phyloP scores from a whole-genome alignment of 2,888 invertebrate species.

The Disparrhopalites patrizii region DNA sequence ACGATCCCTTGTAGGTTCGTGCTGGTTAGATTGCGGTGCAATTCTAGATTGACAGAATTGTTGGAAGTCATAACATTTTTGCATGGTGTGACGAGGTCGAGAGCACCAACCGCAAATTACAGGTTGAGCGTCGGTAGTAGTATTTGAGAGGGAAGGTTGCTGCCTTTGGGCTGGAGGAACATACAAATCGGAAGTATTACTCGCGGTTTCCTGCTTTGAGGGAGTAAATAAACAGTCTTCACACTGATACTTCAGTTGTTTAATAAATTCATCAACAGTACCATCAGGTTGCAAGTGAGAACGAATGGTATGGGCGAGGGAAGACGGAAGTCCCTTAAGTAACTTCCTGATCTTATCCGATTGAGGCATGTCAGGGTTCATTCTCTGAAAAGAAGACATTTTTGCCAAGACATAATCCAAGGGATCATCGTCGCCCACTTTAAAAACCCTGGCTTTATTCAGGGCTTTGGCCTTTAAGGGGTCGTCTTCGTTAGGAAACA shows the following conservation, averaged over 20 bases:
- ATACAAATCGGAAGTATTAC: too few relatives aligned
- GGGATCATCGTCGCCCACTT: not conserved
- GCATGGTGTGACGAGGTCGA: too few relatives aligned
- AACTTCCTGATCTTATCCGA: not conserved
- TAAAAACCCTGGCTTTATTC: not conserved
- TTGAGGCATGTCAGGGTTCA: not conserved
- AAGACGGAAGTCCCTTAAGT: not conserved
- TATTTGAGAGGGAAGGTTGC: too few relatives aligned
- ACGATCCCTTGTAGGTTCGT: too few relatives aligned
- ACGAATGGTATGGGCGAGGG: not conserved
- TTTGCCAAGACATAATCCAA: slow-evolving; percentile 1
- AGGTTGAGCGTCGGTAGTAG: too few relatives aligned
- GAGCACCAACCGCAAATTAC: too few relatives aligned
- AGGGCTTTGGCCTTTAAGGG: not conserved
- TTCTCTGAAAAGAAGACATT: not conserved
- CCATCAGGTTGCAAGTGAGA: not conserved
- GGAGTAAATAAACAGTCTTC: not conserved
- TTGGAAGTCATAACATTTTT: too few relatives aligned
- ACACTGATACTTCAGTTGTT: not conserved
- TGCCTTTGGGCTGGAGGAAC: too few relatives aligned
- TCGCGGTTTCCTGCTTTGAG: not conserved
- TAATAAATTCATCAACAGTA: not conserved
- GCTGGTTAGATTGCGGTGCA: too few relatives aligned
- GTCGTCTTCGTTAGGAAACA: not conserved
- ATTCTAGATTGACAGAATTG: too few relatives aligned